Conservation (phyloP, 2,888 invertebrate genomes). For the Cataglyphis cursor region DNA sequence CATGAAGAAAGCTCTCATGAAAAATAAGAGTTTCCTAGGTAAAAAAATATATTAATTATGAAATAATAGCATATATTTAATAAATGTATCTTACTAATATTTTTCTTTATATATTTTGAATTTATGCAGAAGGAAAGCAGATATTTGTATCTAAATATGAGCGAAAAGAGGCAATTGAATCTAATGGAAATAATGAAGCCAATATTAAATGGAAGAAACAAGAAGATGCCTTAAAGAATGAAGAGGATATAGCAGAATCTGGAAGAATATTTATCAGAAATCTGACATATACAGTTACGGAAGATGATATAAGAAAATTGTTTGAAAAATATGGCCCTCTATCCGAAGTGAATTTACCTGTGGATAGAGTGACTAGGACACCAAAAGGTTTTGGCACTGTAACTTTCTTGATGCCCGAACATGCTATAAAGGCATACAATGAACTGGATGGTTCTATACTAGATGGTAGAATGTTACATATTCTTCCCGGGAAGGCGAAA, state of each 20-base stretch:
- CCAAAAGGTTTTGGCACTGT: constrained; percentile 97
- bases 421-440: constrained; percentile 95
- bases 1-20: constrained; percentile 92
- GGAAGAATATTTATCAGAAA: constrained; percentile 97
- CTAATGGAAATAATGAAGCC: constrained; percentile 68
- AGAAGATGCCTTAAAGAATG: constrained; percentile 90
- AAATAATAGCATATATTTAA: constrained; percentile 25
- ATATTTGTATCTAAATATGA: constrained; percentile 88
- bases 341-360: constrained; percentile 95
- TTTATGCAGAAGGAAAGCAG: constrained; percentile 89
- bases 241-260: constrained; percentile 95
- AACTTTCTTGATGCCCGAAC: constrained; percentile 97
- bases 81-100: constrained; percentile 37
- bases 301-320: constrained; percentile 93
- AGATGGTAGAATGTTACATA: constrained; percentile 97
- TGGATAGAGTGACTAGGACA: constrained; percentile 93
- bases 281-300: constrained; percentile 94
- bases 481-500: constrained; percentile 94
- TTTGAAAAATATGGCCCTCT: constrained; percentile 96
- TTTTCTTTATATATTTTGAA: neutral
- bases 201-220: constrained; percentile 89
- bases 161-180: constrained; percentile 84
- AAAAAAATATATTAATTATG: constrained; percentile 78
- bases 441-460: constrained; percentile 96
- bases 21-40: constrained; percentile 95